Base-by-base conservation (phyloP, 2,888 invertebrate genomes). In the Rhagium mordax region DNA sequence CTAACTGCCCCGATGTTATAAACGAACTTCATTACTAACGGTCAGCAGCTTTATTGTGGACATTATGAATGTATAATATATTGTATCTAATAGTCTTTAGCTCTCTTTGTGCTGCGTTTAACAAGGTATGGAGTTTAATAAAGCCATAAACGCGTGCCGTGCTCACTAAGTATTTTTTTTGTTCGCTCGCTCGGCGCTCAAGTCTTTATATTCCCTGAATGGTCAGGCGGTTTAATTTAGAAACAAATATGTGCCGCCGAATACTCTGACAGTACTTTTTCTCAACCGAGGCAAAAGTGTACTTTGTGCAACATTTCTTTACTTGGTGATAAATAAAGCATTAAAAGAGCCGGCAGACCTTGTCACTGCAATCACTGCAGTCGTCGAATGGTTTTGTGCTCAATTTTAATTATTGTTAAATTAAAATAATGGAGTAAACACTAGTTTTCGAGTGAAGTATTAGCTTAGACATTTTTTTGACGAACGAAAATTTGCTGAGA, bases 31-130 rank as follows among this genome's bases (percentile, higher is more conserved):
- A 72, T 57, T 64, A 57, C 68, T 49, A 68, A 68, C 72, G 72
- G 72, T 72, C 72, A 72, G 64, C 21, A 62, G 10, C 20, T 49
- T 64, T 65, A 60, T 57, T 53, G 47, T 69, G 67, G 65, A 69
- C 72, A 49, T 69, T 72, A 72, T 72, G 72, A 72, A 69, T 72
- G 72, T 65, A 72, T 72, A 72, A 72, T 68, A 68, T 68, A 72
- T 72, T 48, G 29, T 59, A 53, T 65, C 29, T 53, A 65, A 53
- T 53, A 61, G 61, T 18, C 29, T 49, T 48, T 64, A 65, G 61
- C n/a, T 41, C 29, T 18, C 16, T 53, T 65, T 41, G 29, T 29
- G 21, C 27, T 33, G 53, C 18, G 13, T 18, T 53, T 20, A 33
- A 65, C 48, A 27, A 51, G 49, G 49, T 49, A 51, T 20, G 41